Conservation (phyloP, 2,797 vertebrate genomes). For the Enteromius thamalakanensis region DNA sequence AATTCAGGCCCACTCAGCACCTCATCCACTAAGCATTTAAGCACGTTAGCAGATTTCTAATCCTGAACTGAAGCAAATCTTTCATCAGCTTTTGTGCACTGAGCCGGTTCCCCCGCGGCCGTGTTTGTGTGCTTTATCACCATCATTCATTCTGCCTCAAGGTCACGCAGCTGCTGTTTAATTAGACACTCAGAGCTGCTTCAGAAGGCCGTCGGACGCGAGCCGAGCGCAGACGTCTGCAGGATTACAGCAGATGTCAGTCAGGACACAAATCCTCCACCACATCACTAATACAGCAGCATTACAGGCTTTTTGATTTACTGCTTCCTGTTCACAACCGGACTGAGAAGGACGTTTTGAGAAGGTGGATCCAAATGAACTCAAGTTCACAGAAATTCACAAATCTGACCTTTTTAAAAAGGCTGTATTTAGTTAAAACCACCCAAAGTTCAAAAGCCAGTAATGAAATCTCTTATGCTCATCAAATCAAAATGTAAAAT, state of each 20-base stretch:
- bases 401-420: not conserved
- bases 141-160: slow-evolving; percentile 34
- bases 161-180: slow-evolving; percentile 65
- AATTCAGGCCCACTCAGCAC: slow-evolving; percentile 16
- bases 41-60: slow-evolving; percentile 38
- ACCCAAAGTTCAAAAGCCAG: not conserved
- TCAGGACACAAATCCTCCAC: slow-evolving; percentile 22
- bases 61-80: slow-evolving; percentile 10
- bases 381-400: not conserved
- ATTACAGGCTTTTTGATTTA: not conserved
- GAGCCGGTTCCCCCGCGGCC: not conserved
- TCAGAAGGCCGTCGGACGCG: slow-evolving; percentile 6
- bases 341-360: not conserved
- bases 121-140: slow-evolving; percentile 23
- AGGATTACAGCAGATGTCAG: slow-evolving; percentile 54
- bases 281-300: not conserved
- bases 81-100: slow-evolving; percentile 12
- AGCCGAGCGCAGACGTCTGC: slow-evolving; percentile 48
- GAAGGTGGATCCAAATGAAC: not conserved
- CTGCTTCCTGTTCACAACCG: not conserved
- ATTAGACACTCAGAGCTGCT: slow-evolving; percentile 63
- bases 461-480: not conserved
- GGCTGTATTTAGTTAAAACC: not conserved
- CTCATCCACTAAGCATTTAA: slow-evolving; percentile 16
- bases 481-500: not conserved